Percentiles rank a stretch among this genome's conserved stretches.
phyloP scores from a whole-genome alignment of 2,113 vertebrate genomes.

The Noctilio leporinus region DNA sequence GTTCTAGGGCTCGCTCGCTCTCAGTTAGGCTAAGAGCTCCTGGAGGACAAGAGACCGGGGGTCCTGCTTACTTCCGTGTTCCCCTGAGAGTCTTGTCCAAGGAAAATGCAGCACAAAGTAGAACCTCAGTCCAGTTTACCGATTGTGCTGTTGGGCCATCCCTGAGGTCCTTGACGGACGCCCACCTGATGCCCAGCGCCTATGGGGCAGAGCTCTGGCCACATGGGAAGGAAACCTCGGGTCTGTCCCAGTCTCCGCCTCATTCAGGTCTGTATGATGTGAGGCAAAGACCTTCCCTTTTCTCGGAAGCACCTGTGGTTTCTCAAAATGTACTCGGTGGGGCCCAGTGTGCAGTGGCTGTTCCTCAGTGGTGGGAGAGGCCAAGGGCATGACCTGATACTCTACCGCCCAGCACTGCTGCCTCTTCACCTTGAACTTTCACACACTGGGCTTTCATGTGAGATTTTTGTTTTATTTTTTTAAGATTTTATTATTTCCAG shows the following conservation, averaged over 20 bases:
- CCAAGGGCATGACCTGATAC: background rate
- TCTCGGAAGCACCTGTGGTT: background rate
- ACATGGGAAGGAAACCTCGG: background rate
- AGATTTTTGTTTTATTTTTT: background rate
- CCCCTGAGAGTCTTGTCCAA: background rate
- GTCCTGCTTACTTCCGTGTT: background rate
- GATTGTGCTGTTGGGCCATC: background rate
- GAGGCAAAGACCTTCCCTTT: background rate
- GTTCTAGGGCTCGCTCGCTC: background rate
- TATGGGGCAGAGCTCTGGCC: background rate
- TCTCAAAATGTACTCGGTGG: background rate
- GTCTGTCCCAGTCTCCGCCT: background rate
- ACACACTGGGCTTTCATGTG: background rate
- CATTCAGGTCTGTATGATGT: fast-evolving
- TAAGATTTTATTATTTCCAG: too few species aligned
- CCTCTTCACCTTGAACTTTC: background rate
- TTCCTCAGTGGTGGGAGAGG: background rate
- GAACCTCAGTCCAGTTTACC: fast-evolving
- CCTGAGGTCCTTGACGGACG: background rate
- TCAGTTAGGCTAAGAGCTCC: background rate
- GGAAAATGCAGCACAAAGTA: background rate
- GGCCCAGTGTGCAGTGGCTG: fast-evolving
- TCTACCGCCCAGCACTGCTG: background rate
- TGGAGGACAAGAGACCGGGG: background rate
- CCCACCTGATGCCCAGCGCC: fast-evolving